Base-by-base conservation (phyloP, 2,113 vertebrate species). In the Otolemur garnettii region DNA sequence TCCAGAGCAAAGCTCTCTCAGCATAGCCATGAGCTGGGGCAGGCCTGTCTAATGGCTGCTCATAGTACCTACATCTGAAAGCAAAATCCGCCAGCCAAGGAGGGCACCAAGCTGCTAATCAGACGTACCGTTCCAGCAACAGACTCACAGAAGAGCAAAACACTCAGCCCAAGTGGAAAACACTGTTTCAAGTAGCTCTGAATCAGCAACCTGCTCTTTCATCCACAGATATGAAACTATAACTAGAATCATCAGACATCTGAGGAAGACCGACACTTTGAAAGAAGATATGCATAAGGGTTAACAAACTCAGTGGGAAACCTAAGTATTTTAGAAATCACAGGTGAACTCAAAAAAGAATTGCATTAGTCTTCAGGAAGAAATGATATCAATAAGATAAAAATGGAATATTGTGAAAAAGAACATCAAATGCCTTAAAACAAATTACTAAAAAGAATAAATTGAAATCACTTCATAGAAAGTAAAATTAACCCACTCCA, bases 381-480 rank as follows among this genome's bases (percentile, higher is more conserved):
- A 89, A 90, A 79, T 28, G 62, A 12, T 17, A 38, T 15, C 42
- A 57, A 15, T 64, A 77, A 50, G 22, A 66, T 53, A 69, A 92
- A 94, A 80, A 62, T n/a, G 85, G 53, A 24, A 69, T 18, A 59
- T 10, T 3, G 64, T 42, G 3, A 55, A 68, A 91, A 87, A 38
- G 38, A 87, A 84, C 55, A 91, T 42, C 59, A 71, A 71, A 38
- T 87, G 12, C 9, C 45, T 69, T 79, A 75, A 82, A 94, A 57
- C 12, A 78, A 81, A 84, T 80, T 74, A 38, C 33, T 83, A 62
- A 74, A 72, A 72, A 57, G 11, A 79, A 50, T 62, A 90, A 72
- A 57, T 71, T 92, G 33, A 79, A 96, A 75, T 4, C 21, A 78
- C 22, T 90, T 87, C 50, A 17, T 50, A 42, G 14, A 96, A 93